These are phyloP conservation scores for Lontra canadensis DNA, from an alignment of 2,113 vertebrate species.

Conservation along the genomic window DNA sequence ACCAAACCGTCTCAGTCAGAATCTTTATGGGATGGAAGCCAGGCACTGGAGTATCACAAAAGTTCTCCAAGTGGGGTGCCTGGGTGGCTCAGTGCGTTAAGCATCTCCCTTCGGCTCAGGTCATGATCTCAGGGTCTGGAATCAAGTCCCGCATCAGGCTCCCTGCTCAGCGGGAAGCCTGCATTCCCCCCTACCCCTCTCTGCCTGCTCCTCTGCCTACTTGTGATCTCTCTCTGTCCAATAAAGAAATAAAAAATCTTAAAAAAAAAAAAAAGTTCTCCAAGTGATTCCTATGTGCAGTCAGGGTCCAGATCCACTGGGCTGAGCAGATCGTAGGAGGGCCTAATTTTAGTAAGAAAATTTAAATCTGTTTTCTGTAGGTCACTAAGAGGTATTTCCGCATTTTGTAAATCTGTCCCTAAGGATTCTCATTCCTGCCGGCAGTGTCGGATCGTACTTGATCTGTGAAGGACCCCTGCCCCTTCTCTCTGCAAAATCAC, in stretches of 20 bases:
- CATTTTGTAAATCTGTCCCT: neutral
- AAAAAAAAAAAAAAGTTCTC: neutral
- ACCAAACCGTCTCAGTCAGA: neutral
- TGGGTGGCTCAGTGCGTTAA: too few relatives aligned
- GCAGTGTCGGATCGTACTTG: neutral
- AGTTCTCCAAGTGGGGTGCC: neutral
- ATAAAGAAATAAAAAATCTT: too few relatives aligned
- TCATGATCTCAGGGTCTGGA: too few relatives aligned
- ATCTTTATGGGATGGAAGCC: neutral
- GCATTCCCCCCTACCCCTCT: rapidly evolving
- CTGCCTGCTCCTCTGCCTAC: too few relatives aligned
- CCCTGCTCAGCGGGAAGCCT: too few relatives aligned
- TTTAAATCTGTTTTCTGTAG: neutral
- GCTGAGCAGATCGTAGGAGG: neutral
- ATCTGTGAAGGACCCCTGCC: rapidly evolving
- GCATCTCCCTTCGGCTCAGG: too few relatives aligned
- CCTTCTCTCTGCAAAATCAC: neutral
- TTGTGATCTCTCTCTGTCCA: too few relatives aligned
- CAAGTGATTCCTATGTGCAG: neutral
- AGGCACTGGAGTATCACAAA: neutral
- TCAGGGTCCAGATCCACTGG: neutral
- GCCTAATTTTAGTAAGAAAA: neutral
- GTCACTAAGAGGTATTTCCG: neutral
- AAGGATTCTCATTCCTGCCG: neutral
- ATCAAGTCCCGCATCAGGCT: too few relatives aligned